phyloP scores from a whole-genome alignment of 1,140 invertebrate genomes.

The Amphibalanus amphitrite region DNA sequence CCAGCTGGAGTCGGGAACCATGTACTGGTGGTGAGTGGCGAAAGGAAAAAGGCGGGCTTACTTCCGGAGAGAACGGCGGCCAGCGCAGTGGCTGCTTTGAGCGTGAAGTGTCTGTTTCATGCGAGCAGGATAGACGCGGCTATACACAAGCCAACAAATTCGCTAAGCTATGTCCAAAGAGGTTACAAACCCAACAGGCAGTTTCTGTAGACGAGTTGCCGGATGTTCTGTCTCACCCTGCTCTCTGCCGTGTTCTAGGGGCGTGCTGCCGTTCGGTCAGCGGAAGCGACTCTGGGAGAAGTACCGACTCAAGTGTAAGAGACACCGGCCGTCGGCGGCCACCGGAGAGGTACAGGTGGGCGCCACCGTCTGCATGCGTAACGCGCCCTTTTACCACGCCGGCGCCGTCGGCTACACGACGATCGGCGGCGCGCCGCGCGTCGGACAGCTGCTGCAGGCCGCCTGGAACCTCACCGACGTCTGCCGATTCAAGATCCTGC shows the following conservation, averaged over 20 bases:
- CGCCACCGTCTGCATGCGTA: slow-evolving; percentile 52
- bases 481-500: slow-evolving; percentile 33
- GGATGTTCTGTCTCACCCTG: too few relatives aligned
- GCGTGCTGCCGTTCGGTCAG: slow-evolving; percentile 83
- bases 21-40: slow-evolving; percentile 75
- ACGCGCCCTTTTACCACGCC: slow-evolving; percentile 86
- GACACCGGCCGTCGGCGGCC: slow-evolving; percentile 42
- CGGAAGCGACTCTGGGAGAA: slow-evolving; percentile 92
- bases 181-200: too few relatives aligned
- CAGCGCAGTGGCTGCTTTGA: too few relatives aligned
- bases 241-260: slow-evolving; percentile 29
- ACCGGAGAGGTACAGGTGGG: slow-evolving; percentile 29
- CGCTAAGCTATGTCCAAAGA: too few relatives aligned
- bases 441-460: slow-evolving; percentile 85
- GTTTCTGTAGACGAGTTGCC: too few relatives aligned
- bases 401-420: slow-evolving; percentile 89
- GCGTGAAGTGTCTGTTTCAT: too few relatives aligned
- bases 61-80: too few relatives aligned
- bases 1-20: slow-evolving; percentile 64
- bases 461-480: slow-evolving; percentile 90
- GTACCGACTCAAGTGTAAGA: slow-evolving; percentile 74
- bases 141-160: too few relatives aligned
- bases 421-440: slow-evolving; percentile 80
- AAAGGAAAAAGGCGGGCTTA: slow-evolving; percentile 29
- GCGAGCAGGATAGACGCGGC: too few relatives aligned